phyloP scores from a whole-genome alignment of 2,113 vertebrate species.

The Salvator merianae region DNA sequence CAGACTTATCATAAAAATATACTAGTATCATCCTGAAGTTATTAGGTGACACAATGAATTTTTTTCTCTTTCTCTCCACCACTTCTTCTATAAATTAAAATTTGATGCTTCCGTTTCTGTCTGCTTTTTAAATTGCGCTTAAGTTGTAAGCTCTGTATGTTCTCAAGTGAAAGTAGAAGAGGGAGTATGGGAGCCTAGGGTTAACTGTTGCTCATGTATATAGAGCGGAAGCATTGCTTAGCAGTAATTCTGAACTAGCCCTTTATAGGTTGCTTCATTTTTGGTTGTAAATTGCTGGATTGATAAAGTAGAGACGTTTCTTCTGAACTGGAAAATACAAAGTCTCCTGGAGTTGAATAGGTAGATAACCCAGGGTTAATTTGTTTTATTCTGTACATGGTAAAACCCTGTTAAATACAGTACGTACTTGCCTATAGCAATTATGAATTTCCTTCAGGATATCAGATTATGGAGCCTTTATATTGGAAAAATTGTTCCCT shows the following conservation, averaged over 20 bases:
- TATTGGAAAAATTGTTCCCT: neutral
- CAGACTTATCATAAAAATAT: neutral
- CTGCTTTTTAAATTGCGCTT: neutral
- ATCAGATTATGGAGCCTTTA: neutral
- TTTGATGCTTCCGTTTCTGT: no score
- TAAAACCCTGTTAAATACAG: neutral
- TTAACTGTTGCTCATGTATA: neutral
- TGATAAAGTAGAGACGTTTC: neutral
- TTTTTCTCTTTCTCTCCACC: no score
- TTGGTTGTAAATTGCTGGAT: neutral
- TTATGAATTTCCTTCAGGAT: neutral
- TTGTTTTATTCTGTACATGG: neutral
- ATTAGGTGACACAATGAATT: no score
- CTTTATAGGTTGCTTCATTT: neutral
- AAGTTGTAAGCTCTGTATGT: neutral
- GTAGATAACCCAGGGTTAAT: neutral
- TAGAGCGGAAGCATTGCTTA: neutral
- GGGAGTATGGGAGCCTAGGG: neutral
- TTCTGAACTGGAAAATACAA: neutral
- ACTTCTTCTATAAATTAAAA: no score
- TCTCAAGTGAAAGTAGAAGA: neutral
- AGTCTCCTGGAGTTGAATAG: neutral
- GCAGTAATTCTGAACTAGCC: neutral
- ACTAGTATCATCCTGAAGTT: no score
- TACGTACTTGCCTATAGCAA: neutral